Conservation (phyloP, 2,797 vertebrate genomes). For the Coccyzus lansbergi region DNA sequence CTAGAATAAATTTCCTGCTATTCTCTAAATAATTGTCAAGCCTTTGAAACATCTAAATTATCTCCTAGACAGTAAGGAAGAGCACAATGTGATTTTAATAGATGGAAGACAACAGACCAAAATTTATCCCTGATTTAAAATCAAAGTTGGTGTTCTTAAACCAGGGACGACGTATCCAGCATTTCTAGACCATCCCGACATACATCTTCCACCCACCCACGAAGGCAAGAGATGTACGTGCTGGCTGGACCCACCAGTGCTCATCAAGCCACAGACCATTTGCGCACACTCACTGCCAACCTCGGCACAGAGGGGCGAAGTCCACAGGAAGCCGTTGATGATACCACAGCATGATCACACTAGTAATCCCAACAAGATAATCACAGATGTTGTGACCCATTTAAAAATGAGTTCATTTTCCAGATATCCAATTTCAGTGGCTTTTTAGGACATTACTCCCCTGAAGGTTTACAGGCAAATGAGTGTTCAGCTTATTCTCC, state of each 20-base stretch:
- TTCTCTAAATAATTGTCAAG: background rate
- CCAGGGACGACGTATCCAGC: background rate
- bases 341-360: constrained; percentile 42
- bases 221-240: background rate
- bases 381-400: constrained; percentile 78
- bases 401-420: constrained; percentile 75
- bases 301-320: constrained; percentile 19
- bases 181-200: background rate
- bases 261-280: background rate
- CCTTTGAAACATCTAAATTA: background rate
- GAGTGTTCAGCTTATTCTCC: constrained; percentile 58
- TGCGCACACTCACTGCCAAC: background rate
- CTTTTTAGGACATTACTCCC: constrained; percentile 68
- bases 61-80: background rate
- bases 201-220: background rate
- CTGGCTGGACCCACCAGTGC: background rate
- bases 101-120: background rate
- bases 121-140: background rate
- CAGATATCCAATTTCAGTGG: constrained; percentile 67
- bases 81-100: accelerated
- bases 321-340: constrained; percentile 23
- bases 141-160: accelerated
- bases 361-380: constrained; percentile 70
- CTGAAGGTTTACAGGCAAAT: constrained; percentile 68
- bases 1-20: background rate